Base-by-base conservation (phyloP, 2,113 vertebrate genomes). In the Indri indri region DNA sequence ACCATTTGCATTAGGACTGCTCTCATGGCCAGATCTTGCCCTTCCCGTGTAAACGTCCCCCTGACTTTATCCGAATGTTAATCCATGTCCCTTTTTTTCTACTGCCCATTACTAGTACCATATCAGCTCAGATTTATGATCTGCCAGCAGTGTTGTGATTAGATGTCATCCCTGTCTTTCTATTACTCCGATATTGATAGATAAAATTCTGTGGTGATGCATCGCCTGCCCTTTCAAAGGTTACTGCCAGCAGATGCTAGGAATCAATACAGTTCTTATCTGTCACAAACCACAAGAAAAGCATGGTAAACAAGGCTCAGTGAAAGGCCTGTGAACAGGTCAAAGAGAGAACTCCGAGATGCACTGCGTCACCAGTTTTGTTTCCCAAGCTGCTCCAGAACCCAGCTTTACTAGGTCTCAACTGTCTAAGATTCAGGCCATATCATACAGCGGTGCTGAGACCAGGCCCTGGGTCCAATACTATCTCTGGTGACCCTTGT, bases 131-230 rank as follows among this genome's bases (percentile, higher is more conserved):
- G 99, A 99, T 99, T 99, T 99, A 99, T 98, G 99, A 98, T 97
- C 98, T 98, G 98, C 98, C 99, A 98, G 98, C 98, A 65, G 92
- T 83, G 97, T 97, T 99, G 99, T 99, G 99, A 99, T 99, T 98
- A 99, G 99, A 99, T 99, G 99, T 99, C 99, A 99, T 97, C 96
- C 98, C 98, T 99, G 98, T 99, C 99, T 99, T 99, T 99, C 99
- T 99, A 98, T 99, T 98, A 99, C 98, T 98, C 98, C 97, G 95
- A 98, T 98, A 98, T 97, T 98, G 99, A 99, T 98, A 99, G 99
- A 99, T 99, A 99, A 99, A 99, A 99, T 98, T 99, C 98, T 97
- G 83, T 47, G 97, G 98, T 99, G 98, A 98, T 94, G 97, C 96
- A 87, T 97, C 63, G 86, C 98, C 98, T 98, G 98, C 98, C 99